Evolutionary conservation across 2,797 vertebrate species (phyloP).

Genomic region (Pangasius larnaudii): DNA sequence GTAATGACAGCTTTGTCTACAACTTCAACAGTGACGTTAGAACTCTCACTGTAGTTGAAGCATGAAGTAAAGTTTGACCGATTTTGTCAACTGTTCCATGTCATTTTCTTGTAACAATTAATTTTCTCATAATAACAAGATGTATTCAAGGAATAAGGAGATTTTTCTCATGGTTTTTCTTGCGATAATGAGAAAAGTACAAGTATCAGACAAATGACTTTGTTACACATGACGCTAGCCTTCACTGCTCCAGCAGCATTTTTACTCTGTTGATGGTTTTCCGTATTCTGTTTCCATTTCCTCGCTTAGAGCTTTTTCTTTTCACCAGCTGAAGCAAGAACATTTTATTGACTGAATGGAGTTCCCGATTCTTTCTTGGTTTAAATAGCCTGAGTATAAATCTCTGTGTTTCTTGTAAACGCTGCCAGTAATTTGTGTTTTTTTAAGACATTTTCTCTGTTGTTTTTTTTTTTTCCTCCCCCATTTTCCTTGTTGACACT

Average conservation of each 20-base stretch:
- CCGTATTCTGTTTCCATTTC: neutral
- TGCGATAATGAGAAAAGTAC: neutral
- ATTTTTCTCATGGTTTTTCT: neutral
- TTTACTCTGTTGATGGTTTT: neutral
- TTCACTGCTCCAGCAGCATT: neutral
- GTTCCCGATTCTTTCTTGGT: neutral
- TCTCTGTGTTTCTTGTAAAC: neutral
- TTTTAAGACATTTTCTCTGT: neutral
- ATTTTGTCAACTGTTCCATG: neutral
- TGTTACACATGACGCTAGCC: neutral
- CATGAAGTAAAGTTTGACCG: neutral
- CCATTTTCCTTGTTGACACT: neutral
- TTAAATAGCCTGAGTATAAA: neutral
- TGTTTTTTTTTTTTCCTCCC: neutral
- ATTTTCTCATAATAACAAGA: neutral
- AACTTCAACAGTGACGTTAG: neutral
- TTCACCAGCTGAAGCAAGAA: neutral
- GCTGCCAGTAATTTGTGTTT: neutral
- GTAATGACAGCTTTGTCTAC: neutral
- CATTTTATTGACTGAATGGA: neutral
- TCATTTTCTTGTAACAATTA: neutral
- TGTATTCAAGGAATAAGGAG: neutral
- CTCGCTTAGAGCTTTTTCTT: neutral
- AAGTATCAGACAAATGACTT: neutral
- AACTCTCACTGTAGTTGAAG: neutral